Conservation (phyloP, 53 echinoderm and acorn worm genomes). For the Astropecten irregularis region DNA sequence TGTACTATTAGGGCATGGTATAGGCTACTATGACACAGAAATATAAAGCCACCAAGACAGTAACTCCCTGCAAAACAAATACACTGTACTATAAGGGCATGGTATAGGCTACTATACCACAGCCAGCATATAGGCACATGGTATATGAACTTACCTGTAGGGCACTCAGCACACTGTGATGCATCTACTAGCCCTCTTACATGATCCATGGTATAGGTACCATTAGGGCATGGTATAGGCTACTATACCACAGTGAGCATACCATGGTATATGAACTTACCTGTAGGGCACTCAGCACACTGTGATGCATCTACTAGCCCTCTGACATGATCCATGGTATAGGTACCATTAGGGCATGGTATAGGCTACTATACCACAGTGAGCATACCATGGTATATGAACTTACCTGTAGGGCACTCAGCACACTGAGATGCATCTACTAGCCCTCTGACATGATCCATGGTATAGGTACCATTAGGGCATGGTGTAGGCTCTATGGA, state of each 20-base stretch:
- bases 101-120: too few species aligned
- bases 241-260: too few species aligned
- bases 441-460: conserved; percentile 66
- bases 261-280: too few species aligned
- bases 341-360: conserved; percentile 93
- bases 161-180: conserved; percentile 70
- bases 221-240: too few species aligned
- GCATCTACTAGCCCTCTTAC: conserved; percentile 48
- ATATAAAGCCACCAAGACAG: conserved; percentile 95
- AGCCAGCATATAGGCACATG: too few species aligned
- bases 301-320: conserved; percentile 41
- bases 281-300: conserved; percentile 80
- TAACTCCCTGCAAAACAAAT: conserved; percentile 52
- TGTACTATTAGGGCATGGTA: too few species aligned
- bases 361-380: too few species aligned
- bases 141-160: conserved; percentile 81
- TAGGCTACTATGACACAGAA: too few species aligned
- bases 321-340: conserved; percentile 75
- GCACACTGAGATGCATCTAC: conserved; percentile 56
- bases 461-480: conserved; percentile 95
- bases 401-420: conserved; percentile 78
- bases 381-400: too few species aligned
- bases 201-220: conserved; percentile 71
- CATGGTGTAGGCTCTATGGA: conserved; percentile 76
- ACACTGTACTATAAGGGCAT: too few species aligned